Evolutionary conservation across 2,888 invertebrate genomes (phyloP).

Genomic region (Xanthia togata): DNA sequence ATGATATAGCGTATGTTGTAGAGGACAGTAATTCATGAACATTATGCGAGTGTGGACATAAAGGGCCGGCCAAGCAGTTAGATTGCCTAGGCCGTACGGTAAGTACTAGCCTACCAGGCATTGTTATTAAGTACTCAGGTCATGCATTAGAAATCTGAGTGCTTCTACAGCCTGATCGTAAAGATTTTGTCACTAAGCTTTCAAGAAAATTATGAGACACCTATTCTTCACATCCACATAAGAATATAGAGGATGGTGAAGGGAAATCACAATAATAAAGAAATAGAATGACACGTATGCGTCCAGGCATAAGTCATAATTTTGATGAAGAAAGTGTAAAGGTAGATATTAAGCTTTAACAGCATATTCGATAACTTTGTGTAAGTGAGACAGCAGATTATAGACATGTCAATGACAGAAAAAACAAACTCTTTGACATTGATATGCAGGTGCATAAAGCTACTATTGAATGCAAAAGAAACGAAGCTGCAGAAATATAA

Average conservation of each 20-base stretch:
- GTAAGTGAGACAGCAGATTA: background rate
- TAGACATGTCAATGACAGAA: constrained; percentile 7
- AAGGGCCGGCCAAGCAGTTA: constrained; percentile 32
- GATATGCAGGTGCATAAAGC: constrained; percentile 9
- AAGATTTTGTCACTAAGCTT: constrained; percentile 11
- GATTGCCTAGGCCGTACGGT: background rate
- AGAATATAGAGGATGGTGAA: constrained; percentile 8
- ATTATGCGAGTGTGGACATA: constrained; percentile 23
- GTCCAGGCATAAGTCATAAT: background rate
- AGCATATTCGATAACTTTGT: background rate
- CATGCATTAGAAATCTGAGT: constrained; percentile 34
- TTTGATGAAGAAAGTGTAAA: background rate
- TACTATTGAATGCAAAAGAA: constrained; percentile 21
- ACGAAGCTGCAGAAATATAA: constrained; percentile 27
- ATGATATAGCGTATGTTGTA: background rate
- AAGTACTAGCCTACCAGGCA: constrained; percentile 6
- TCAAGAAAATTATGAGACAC: constrained; percentile 12
- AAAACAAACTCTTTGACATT: constrained; percentile 2
- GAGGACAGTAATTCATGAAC: constrained; percentile 22
- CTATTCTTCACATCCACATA: constrained; percentile 11
- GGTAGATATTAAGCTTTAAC: background rate
- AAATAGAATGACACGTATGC: background rate
- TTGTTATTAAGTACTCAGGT: constrained; percentile 30
- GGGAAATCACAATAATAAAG: constrained; percentile 9
- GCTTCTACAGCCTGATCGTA: background rate